Evolutionary conservation across 53 echinoderm and acorn worm genomes (phyloP), one percentile per base, ranked within the genome.

Genomic region (Arbacia lixula): DNA sequence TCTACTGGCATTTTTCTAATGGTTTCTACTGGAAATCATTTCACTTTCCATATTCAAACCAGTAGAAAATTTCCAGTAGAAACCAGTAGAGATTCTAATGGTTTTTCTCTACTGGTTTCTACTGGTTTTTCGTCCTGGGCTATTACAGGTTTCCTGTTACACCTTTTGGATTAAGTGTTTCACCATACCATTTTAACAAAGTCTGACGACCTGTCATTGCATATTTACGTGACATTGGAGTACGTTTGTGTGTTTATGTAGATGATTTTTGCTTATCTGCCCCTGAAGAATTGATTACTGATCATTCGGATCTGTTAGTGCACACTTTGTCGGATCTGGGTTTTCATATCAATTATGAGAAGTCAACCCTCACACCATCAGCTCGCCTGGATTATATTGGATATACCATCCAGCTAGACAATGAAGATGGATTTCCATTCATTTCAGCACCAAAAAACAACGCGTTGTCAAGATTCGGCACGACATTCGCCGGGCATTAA

Each of bases 211-310:
- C 67, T 4, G 84, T 84, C 19, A 27, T 50, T 20, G 21, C 24
- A 24, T 60, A 60, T 60, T 27, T 60, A 11, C 60, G 60, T 27
- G 24, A 22, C 3, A 27, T 60, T 22, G 84, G 68, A 12, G 38
- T 84, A 24, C 84, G 84, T 2, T 16, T 49, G 2, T 12, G 49
- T 27, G 68, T 68, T 6, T 81, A 82, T 81, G 88, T 87, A 36
- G 88, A 87, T 40, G 88, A 87, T 41, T 87, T 83, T 66, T 31
- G 66, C 11, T 37, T 87, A 38, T 32, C 72, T 19, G 88, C 88
- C 1, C 60, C 38, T 28, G 19, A 10, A n/a, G 3, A 2, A 5
- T 27, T 60, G n/a, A 60, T 60, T 2, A 3, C 3, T 2, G 60
- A 60, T 60, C 60, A 60, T 26, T n/a, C 60, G 17, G 60, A 60